Base-by-base conservation (phyloP, 1,140 invertebrate species). In the Brachionus calyciflorus region DNA sequence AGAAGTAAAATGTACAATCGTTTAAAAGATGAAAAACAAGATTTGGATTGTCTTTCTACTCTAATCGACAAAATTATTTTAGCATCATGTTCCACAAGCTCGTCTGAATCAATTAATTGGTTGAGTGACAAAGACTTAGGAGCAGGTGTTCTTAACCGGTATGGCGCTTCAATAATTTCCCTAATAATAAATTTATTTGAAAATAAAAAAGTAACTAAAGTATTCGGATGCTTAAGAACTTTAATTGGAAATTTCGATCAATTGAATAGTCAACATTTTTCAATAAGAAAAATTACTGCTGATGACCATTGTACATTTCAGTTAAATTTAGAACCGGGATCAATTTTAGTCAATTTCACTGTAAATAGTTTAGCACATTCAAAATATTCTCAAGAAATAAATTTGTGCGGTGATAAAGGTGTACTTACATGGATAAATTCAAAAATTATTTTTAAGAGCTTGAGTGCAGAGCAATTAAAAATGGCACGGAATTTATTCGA, bases 241-340 rank as follows among this genome's bases (percentile, higher is more conserved):
- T 28, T 73, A 24, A 21, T 65, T 37, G 55, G 37, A 33, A 17
- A 28, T 41, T 37, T 37, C 37, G 12, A 17, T 2, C 28, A 33
- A 0, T 17, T n/a, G n/a, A 19, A 60, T 7, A 46, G 26, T 46
- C 17, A 12, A 33, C 17, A 19, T 0, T 44, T 9, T 48, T 70
- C 26, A 33, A 26, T 53, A 3, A 49, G 69, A 51, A 49, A 55
- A 51, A 73, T 73, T 19, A 73, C 69, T 19, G 44, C 69, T 3
- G 69, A 73, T 55, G 69, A 73, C 19, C 51, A 51, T 40, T 51
- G 46, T 33, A 73, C 46, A 30, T 73, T 73, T 73, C 69, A 73
- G 26, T 28, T 73, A 37, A 49, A 73, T 24, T n/a, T 73, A 21
- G 69, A 73, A 21, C 51, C 69, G 14, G 51, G 51, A 30, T 55